phyloP scores from a whole-genome alignment of 2,797 vertebrate genomes.

The Enteromius argenteus region DNA sequence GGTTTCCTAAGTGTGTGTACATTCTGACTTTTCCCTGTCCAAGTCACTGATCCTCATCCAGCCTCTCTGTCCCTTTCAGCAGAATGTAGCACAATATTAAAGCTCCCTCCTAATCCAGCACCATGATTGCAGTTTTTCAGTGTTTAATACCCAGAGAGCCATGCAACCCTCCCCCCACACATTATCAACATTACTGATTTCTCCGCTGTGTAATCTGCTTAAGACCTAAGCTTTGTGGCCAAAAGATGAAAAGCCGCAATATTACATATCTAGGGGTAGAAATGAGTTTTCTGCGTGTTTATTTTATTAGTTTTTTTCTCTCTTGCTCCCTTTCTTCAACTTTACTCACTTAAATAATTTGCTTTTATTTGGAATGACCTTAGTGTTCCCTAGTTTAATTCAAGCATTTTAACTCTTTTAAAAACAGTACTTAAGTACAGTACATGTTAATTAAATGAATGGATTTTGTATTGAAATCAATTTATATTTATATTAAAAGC shows the following conservation, averaged over 20 bases:
- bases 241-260: slow-evolving; percentile 73
- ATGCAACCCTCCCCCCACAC: slow-evolving; percentile 46
- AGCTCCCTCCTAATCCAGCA: slow-evolving; percentile 76
- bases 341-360: slow-evolving; percentile 8
- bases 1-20: slow-evolving; percentile 27
- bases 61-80: slow-evolving; percentile 63
- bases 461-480: background rate
- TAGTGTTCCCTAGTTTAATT: slow-evolving; percentile 34
- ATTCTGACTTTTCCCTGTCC: slow-evolving; percentile 53
- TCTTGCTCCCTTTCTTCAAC: slow-evolving; percentile 18
- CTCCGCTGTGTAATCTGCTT: slow-evolving; percentile 80
- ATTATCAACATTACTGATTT: slow-evolving; percentile 77
- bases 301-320: background rate
- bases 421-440: background rate
- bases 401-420: background rate
- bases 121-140: slow-evolving; percentile 77
- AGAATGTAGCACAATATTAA: slow-evolving; percentile 74
- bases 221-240: slow-evolving; percentile 76
- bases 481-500: background rate
- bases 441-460: background rate
- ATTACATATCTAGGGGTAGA: slow-evolving; percentile 67
- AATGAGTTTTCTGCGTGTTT: slow-evolving; percentile 49
- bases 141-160: slow-evolving; percentile 66
- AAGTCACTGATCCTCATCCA: slow-evolving; percentile 45
- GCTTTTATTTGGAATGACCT: slow-evolving; percentile 1